These are phyloP conservation scores for Aegotheles bennettii DNA, from an alignment of 2,113 vertebrate genomes.

Conservation along the genomic window DNA sequence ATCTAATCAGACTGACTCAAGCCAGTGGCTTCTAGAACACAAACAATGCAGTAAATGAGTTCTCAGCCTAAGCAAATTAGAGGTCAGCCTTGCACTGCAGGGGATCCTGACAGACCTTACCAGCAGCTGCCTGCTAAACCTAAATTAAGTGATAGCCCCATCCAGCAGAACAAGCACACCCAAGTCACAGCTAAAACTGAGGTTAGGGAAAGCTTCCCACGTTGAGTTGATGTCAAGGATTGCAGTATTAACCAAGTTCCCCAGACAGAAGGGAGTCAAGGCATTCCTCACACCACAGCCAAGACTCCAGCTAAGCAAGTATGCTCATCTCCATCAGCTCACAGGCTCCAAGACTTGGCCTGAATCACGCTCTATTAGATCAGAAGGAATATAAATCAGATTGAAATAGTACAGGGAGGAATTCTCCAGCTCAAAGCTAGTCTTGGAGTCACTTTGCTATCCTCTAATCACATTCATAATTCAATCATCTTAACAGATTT, in stretches of 20 bases:
- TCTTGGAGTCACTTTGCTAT: neutral
- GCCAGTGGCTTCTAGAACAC: neutral
- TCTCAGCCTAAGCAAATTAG: neutral
- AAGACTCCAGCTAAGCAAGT: neutral
- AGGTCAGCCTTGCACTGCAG: neutral
- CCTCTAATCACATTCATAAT: neutral
- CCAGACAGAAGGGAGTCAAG: neutral
- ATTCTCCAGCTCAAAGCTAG: neutral
- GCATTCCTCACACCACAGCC: neutral
- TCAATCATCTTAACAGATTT: neutral
- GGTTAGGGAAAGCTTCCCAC: neutral
- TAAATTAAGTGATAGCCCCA: rapidly evolving
- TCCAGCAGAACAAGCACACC: neutral
- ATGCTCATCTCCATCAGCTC: neutral
- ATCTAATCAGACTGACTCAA: neutral
- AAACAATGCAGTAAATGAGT: neutral
- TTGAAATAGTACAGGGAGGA: neutral
- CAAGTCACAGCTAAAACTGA: neutral
- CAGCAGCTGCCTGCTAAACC: neutral
- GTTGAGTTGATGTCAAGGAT: neutral
- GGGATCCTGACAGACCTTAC: neutral
- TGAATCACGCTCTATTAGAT: neutral
- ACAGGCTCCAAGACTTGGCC: neutral
- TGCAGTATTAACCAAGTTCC: neutral
- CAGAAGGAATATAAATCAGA: neutral